Evolutionary conservation across 2,888 invertebrate genomes (phyloP), one percentile per base, ranked within the genome.

Genomic region (Cremastinae sp.): DNA sequence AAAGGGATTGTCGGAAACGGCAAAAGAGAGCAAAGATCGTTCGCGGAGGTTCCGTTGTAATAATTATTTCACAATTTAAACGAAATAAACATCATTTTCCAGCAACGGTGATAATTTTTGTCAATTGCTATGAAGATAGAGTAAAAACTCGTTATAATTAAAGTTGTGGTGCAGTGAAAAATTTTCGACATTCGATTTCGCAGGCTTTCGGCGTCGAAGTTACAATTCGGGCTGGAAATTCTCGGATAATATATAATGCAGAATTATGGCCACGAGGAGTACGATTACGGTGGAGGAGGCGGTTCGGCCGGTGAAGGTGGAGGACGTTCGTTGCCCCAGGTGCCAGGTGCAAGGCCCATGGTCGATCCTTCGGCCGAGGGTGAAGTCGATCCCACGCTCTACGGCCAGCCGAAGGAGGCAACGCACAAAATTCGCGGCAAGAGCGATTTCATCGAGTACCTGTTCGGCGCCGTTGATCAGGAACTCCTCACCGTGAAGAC

Each of bases 401-500:
- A 97, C 90, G 95, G 95, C 9, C 94, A 94, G 88, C 95, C 97
- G 2, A 96, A 96, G 90, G 97, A 97, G 86, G 94, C 96, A 62
- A 96, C 97, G 83, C 94, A 96, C 91, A 96, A 96, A 91, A 96
- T 97, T 83, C 94, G 97, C 80, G 96, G 97, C 43, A 94, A 94
- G 88, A 94, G 95, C 81, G 97, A 97, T 90, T 88, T 97, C 82
- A 90, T 97, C 83, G 97, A 97, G 91, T 93, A 95, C 90, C 90
- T 97, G 80, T 95, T 94, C 88, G 95, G 96, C 37, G 91, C 94
- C 39, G 95, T 97, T 45, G 97, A 98, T 90, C 96, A 96, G 83
- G 97, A 98, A 90, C 91, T 99, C 64, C 93, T 99, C 81, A 95
- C 98, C 66, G 97, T 98, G 82, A 99, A 99, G 91, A 95, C 97